Conservation (phyloP, 2,797 vertebrate species). For the Sylvilagus floridanus region DNA sequence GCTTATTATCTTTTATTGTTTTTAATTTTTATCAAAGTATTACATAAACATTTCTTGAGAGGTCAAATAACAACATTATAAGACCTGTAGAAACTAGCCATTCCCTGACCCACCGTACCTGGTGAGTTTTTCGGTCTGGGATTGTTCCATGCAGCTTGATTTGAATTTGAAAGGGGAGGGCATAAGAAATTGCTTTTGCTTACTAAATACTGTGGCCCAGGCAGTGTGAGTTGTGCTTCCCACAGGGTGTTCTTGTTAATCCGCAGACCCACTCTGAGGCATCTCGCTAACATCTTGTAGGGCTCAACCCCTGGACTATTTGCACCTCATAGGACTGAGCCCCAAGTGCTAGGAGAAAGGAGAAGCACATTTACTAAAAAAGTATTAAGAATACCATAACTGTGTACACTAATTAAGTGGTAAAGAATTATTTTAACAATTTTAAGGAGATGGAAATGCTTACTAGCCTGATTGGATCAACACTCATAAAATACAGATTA, state of each 20-base stretch:
- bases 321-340: not conserved
- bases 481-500: too few relatives aligned
- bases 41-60: conserved; percentile 10
- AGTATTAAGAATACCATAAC: not conserved
- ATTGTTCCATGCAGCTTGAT: conserved; percentile 6
- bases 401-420: too few relatives aligned
- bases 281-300: not conserved
- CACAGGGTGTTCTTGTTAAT: not conserved
- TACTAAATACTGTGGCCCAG: not conserved
- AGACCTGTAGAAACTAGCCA: not conserved
- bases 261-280: not conserved
- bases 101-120: not conserved
- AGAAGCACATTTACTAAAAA: not conserved
- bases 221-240: not conserved
- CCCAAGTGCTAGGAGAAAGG: not conserved
- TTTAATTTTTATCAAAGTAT: conserved; percentile 55
- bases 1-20: conserved; percentile 33
- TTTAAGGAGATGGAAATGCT: too few relatives aligned
- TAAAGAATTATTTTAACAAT: too few relatives aligned
- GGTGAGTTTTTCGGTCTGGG: not conserved
- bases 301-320: not conserved
- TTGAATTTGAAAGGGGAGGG: not conserved
- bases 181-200: conserved; percentile 28
- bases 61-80: not conserved
- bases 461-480: too few relatives aligned